Percentiles rank a stretch among this genome's conserved stretches.
Evolutionary conservation across 2,888 invertebrate species (phyloP).

Genomic region (Nebria salina): DNA sequence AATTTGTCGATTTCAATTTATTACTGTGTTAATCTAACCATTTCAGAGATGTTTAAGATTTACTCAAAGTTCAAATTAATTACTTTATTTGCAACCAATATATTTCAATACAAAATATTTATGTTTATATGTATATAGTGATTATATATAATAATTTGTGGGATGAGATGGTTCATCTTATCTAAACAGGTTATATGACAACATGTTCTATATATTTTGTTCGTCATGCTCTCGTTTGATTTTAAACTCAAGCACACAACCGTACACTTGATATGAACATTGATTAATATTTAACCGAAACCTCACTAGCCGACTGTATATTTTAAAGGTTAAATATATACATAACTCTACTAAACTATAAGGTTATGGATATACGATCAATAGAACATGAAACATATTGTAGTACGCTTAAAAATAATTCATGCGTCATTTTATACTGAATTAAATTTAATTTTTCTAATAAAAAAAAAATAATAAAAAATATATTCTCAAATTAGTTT

Average conservation of each 20-base stretch:
- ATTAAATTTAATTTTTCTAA: neutral
- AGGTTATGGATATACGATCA: neutral
- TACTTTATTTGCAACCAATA: neutral
- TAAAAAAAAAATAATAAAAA: too few relatives aligned
- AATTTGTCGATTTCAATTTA: neutral
- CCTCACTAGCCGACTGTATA: neutral
- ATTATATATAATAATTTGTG: neutral
- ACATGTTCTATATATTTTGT: too few relatives aligned
- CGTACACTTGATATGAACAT: neutral
- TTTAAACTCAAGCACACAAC: too few relatives aligned
- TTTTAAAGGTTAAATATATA: conserved; percentile 6
- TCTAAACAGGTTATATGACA: too few relatives aligned
- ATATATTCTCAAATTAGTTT: too few relatives aligned
- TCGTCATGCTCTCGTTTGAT: too few relatives aligned
- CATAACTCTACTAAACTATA: neutral
- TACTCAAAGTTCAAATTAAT: too few relatives aligned
- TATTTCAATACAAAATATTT: neutral
- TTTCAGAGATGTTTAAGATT: too few relatives aligned
- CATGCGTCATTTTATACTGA: neutral
- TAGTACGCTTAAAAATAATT: neutral
- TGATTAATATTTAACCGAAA: neutral
- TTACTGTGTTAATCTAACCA: neutral
- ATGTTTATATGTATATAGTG: neutral
- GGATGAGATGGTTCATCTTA: too few relatives aligned
- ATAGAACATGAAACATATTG: neutral